Evolutionary conservation across 2,888 invertebrate genomes (phyloP).

Genomic region (Thalpophila matura): DNA sequence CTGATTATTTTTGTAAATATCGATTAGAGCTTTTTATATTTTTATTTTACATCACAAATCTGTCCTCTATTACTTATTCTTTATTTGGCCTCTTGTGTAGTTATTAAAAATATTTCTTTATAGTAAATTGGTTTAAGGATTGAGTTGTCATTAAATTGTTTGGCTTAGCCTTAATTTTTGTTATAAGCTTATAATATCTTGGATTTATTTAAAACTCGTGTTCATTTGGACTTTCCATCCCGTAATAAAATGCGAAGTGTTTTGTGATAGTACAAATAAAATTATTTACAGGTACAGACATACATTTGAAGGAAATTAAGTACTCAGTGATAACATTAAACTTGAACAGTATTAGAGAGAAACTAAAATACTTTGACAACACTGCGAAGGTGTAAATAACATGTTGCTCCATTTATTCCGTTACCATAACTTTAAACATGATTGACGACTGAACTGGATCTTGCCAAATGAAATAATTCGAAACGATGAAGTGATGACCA

Average conservation of each 20-base stretch:
- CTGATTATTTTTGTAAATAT: constrained; percentile 82
- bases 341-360: constrained; percentile 81
- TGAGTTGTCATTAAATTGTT: constrained; percentile 72
- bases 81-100: constrained; percentile 79
- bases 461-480: constrained; percentile 62
- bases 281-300: constrained; percentile 72
- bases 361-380: constrained; percentile 60
- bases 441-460: constrained; percentile 66
- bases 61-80: constrained; percentile 68
- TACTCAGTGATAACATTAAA: constrained; percentile 70
- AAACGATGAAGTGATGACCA: constrained; percentile 27
- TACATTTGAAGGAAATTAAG: constrained; percentile 65
- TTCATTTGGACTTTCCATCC: constrained; percentile 45
- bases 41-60: constrained; percentile 77
- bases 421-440: constrained; percentile 18
- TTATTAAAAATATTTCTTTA: constrained; percentile 73
- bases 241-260: constrained; percentile 63
- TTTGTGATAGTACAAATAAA: constrained; percentile 89
- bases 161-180: constrained; percentile 79
- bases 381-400: constrained; percentile 26
- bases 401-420: constrained; percentile 68
- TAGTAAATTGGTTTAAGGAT: constrained; percentile 75
- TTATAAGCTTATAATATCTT: constrained; percentile 69
- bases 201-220: constrained; percentile 51
- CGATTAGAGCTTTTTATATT: constrained; percentile 76